A percentile compares a stretch with the other conserved stretches of the same genome.
Conservation (phyloP, 2,797 vertebrate genomes). For the Benthosema pterotum region DNA sequence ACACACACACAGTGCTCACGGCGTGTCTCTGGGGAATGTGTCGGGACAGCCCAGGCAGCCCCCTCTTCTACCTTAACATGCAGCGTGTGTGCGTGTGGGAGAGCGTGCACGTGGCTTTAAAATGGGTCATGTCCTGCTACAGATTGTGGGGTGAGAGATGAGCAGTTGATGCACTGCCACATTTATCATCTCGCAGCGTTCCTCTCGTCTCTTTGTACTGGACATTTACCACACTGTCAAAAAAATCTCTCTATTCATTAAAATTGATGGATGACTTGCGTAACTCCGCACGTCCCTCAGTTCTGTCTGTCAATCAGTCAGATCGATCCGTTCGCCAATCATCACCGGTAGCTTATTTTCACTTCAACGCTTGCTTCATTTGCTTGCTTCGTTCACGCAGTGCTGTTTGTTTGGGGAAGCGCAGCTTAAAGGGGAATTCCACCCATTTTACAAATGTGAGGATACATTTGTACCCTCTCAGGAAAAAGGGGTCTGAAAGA, state of each 20-base stretch:
- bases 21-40: constrained; percentile 40
- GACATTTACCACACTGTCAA: constrained; percentile 27
- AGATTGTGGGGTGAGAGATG: constrained; percentile 37
- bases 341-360: no score
- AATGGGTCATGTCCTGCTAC: constrained; percentile 70
- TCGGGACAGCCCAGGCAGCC: constrained; percentile 55
- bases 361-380: no score
- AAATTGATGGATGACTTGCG: constrained; percentile 10
- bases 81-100: constrained; percentile 10
- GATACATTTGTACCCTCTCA: no score
- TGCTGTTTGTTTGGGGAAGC: no score
- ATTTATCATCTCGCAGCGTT: constrained; percentile 25
- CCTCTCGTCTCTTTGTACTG: constrained; percentile 14
- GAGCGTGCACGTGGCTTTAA: constrained; percentile 37
- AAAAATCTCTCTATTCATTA: constrained; percentile 18
- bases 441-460: no score
- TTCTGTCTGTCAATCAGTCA: no score
- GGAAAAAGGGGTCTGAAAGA: no score
- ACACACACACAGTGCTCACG: background rate
- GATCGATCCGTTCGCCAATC: no score
- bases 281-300: no score
- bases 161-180: constrained; percentile 36
- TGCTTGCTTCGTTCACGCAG: no score
- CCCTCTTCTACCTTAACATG: constrained; percentile 14
- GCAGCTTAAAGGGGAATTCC: no score